Conservation (phyloP, 2,888 invertebrate species). For the Lasioglossum figueresi region DNA sequence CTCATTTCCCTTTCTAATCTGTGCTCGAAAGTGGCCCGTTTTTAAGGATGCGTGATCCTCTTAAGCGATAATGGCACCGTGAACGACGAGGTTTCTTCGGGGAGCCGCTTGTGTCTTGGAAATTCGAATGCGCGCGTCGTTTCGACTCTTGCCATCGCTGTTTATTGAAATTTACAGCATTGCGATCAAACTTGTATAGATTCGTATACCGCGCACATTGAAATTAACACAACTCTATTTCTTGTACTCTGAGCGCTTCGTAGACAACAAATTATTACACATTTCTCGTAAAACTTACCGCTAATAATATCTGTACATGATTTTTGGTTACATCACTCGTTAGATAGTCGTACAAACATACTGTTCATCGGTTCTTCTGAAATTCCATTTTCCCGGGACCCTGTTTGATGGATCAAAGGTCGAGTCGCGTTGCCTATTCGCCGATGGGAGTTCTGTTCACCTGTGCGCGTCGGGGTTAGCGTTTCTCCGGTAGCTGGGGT, state of each 20-base stretch:
- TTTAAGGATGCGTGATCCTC: slow-evolving; percentile 25
- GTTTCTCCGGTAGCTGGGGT: not conserved
- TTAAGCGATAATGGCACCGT: slow-evolving; percentile 17
- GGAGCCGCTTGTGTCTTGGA: not conserved
- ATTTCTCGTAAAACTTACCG: too few relatives aligned
- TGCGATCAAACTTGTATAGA: not conserved
- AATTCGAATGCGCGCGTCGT: not conserved
- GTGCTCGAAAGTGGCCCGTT: slow-evolving; percentile 15
- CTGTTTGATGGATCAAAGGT: not conserved
- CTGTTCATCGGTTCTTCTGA: too few relatives aligned
- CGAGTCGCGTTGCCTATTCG: not conserved
- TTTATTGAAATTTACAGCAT: not conserved
- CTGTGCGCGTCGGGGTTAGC: not conserved
- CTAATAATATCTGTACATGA: not conserved
- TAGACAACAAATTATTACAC: too few relatives aligned
- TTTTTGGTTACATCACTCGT: not conserved
- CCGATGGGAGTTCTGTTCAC: not conserved
- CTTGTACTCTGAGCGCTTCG: not conserved
- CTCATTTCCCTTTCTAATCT: slow-evolving; percentile 18
- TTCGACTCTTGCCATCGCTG: not conserved
- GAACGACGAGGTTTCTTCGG: slow-evolving; percentile 17
- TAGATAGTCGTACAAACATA: not conserved
- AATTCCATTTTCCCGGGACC: not conserved
- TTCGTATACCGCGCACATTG: not conserved
- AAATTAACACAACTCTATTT: not conserved